These are phyloP conservation scores for Erynnis tages DNA, from an alignment of 2,888 invertebrate genomes.

Conservation along the genomic window DNA sequence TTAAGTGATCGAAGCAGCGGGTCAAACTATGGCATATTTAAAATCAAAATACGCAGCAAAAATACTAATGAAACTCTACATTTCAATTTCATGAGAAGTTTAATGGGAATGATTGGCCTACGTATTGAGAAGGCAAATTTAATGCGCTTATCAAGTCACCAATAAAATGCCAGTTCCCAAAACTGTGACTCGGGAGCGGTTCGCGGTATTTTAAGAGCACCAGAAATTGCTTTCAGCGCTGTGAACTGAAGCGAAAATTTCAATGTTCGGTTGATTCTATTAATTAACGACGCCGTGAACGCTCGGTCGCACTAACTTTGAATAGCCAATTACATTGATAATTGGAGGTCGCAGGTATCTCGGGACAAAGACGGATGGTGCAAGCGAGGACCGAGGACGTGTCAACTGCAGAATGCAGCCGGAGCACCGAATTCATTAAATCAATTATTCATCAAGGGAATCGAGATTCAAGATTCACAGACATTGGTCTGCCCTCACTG, in stretches of 20 bases:
- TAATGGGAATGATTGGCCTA: too few relatives aligned
- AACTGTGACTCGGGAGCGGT: background rate
- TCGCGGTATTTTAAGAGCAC: background rate
- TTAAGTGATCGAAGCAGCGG: too few relatives aligned
- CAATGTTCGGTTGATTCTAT: conserved; percentile 76
- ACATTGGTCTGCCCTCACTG: too few relatives aligned
- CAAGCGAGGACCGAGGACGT: conserved; percentile 28
- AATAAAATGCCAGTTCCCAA: conserved; percentile 38
- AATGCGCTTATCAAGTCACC: too few relatives aligned
- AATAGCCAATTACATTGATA: conserved; percentile 80
- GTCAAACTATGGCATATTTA: too few relatives aligned
- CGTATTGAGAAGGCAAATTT: too few relatives aligned
- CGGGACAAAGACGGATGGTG: conserved; percentile 53
- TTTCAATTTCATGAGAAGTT: too few relatives aligned
- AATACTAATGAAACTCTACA: too few relatives aligned
- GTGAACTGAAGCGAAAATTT: conserved; percentile 67
- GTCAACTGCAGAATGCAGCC: conserved; percentile 28
- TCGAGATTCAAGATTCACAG: too few relatives aligned
- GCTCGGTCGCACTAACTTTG: conserved; percentile 68
- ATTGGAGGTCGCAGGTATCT: conserved; percentile 77
- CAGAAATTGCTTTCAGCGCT: conserved; percentile 34
- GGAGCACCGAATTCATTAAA: conserved; percentile 25
- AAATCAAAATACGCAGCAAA: too few relatives aligned
- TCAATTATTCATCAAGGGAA: conserved; percentile 23
- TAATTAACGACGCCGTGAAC: conserved; percentile 71